Conservation (phyloP, 2,113 vertebrate genomes). For the Hassar affinis region DNA sequence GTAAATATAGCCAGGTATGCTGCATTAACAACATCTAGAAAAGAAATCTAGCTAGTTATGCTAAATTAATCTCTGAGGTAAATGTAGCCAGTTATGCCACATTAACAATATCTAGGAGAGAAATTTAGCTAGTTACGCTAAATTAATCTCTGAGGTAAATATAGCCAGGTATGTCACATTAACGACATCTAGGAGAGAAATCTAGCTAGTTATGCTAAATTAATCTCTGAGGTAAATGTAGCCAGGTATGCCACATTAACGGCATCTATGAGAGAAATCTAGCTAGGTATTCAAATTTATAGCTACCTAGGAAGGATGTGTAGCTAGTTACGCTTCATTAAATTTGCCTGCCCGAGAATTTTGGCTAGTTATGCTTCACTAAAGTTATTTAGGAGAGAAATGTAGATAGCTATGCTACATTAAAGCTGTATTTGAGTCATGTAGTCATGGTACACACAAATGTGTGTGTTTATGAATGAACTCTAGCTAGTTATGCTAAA, state of each 20-base stretch:
- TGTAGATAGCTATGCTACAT: background rate
- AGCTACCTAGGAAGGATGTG: background rate
- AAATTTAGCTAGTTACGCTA: background rate
- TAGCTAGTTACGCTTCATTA: background rate
- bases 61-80: too few species aligned
- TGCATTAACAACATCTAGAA: too few species aligned
- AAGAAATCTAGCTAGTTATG: too few species aligned
- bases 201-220: too few species aligned
- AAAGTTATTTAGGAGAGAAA: background rate
- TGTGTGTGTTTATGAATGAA: too few species aligned
- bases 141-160: background rate
- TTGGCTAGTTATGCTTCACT: too few species aligned
- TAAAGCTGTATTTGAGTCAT: background rate
- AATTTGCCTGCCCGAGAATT: background rate
- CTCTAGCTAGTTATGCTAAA: background rate
- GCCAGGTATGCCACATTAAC: background rate
- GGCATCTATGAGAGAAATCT: background rate
- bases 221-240: background rate
- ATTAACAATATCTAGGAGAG: background rate
- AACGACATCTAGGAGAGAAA: too few species aligned
- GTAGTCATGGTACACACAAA: background rate
- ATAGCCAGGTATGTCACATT: background rate
- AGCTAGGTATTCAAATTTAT: background rate
- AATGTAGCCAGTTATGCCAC: background rate
- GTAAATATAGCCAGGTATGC: too few species aligned